These are phyloP conservation scores for Lasioglossum lativentre DNA, from an alignment of 2,888 invertebrate genomes.

Conservation along the genomic window DNA sequence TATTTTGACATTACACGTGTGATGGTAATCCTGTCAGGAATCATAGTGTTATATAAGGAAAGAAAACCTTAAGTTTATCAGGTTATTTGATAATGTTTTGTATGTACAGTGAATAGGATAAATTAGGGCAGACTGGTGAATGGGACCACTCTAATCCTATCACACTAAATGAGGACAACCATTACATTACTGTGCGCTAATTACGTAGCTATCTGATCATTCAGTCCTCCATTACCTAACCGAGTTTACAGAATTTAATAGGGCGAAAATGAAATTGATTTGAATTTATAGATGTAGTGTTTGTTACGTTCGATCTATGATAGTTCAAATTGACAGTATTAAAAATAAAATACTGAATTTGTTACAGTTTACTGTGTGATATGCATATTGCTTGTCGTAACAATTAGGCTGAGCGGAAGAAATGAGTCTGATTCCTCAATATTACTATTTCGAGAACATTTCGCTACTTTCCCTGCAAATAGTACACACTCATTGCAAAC, in stretches of 20 bases:
- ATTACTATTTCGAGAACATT: neutral
- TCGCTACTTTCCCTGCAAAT: neutral
- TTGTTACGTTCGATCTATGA: neutral
- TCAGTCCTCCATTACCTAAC: neutral
- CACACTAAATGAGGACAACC: slow-evolving; percentile 50
- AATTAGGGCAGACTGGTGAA: neutral
- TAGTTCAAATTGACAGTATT: neutral
- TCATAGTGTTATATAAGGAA: neutral
- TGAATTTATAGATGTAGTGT: neutral
- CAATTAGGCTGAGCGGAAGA: no score
- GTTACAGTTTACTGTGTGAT: neutral
- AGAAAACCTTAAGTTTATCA: neutral
- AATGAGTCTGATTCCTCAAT: neutral
- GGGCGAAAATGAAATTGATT: slow-evolving; percentile 3
- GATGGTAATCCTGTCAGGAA: neutral
- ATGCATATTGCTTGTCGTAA: neutral
- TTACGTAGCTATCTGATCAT: slow-evolving; percentile 1
- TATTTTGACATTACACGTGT: neutral
- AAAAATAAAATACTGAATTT: neutral
- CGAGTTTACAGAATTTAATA: neutral
- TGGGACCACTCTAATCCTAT: slow-evolving; percentile 1
- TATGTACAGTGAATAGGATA: neutral
- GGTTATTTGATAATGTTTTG: neutral
- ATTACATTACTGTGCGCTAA: slow-evolving; percentile 20
- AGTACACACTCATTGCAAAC: neutral